Evolutionary conservation across 2,888 invertebrate genomes (phyloP).

Genomic region (Limnephilus marmoratus): DNA sequence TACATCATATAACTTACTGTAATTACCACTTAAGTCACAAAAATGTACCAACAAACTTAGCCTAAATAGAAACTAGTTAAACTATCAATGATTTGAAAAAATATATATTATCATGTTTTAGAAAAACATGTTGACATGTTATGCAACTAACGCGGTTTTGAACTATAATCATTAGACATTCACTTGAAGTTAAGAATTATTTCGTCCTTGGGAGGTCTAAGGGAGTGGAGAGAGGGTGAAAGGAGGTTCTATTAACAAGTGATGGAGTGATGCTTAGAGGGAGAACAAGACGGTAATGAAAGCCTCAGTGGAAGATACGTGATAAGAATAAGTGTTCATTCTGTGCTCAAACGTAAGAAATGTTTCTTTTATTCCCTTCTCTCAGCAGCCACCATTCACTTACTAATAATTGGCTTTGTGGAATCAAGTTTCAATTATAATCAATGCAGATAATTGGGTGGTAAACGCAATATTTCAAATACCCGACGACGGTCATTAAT

Average conservation of each 20-base stretch:
- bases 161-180: too few relatives aligned
- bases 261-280: conserved; percentile 15
- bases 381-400: conserved; percentile 5
- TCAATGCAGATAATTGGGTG: too few relatives aligned
- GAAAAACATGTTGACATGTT: too few relatives aligned
- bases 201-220: too few relatives aligned
- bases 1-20: too few relatives aligned
- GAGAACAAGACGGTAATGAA: conserved; percentile 44
- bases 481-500: not conserved
- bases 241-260: not conserved
- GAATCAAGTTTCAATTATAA: not conserved
- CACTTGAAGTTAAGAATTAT: too few relatives aligned
- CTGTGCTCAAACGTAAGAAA: conserved; percentile 44
- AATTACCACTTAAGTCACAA: too few relatives aligned
- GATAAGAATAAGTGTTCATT: conserved; percentile 51
- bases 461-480: not conserved
- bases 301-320: conserved; percentile 45
- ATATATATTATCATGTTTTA: too few relatives aligned
- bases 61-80: too few relatives aligned
- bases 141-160: too few relatives aligned
- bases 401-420: conserved; percentile 5
- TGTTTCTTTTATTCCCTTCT: conserved; percentile 53
- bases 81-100: too few relatives aligned
- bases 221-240: not conserved
- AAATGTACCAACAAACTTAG: too few relatives aligned